These are phyloP conservation scores for Myopa tessellatipennis DNA, from an alignment of 2,888 invertebrate genomes.

Conservation along the genomic window DNA sequence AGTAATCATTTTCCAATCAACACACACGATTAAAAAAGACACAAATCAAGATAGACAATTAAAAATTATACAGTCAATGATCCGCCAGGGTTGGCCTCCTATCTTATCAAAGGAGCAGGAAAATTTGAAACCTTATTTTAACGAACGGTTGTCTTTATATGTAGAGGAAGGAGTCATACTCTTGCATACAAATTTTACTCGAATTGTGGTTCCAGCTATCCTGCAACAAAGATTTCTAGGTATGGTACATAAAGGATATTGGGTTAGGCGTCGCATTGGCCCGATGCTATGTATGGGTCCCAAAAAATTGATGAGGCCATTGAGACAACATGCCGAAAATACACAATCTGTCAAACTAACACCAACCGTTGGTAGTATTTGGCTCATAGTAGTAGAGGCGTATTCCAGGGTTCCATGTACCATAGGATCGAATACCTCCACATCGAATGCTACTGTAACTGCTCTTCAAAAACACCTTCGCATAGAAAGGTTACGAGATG, in stretches of 20 bases:
- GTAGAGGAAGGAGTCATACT: constrained; percentile 25
- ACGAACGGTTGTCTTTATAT: constrained; percentile 4
- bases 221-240: no score
- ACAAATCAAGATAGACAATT: constrained; percentile 24
- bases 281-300: constrained; percentile 38
- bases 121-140: constrained; percentile 27
- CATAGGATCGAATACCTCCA: constrained; percentile 42
- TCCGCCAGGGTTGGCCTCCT: constrained; percentile 33
- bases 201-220: constrained; percentile 17
- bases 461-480: constrained; percentile 47
- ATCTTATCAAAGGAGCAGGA: background rate
- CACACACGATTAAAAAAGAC: constrained; percentile 19
- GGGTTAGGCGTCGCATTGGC: constrained; percentile 40
- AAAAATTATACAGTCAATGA: constrained; percentile 17
- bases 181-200: constrained; percentile 21
- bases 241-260: no score
- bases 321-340: constrained; percentile 18
- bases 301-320: constrained; percentile 32
- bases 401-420: constrained; percentile 43
- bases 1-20: background rate
- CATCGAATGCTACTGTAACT: constrained; percentile 49
- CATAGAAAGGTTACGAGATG: constrained; percentile 50
- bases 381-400: constrained; percentile 42
- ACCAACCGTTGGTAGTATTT: constrained; percentile 33
- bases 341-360: constrained; percentile 20